Evolutionary conservation across 2,888 invertebrate genomes (phyloP), one percentile per base, ranked within the genome.

Genomic region (Synergus gifuensis): DNA sequence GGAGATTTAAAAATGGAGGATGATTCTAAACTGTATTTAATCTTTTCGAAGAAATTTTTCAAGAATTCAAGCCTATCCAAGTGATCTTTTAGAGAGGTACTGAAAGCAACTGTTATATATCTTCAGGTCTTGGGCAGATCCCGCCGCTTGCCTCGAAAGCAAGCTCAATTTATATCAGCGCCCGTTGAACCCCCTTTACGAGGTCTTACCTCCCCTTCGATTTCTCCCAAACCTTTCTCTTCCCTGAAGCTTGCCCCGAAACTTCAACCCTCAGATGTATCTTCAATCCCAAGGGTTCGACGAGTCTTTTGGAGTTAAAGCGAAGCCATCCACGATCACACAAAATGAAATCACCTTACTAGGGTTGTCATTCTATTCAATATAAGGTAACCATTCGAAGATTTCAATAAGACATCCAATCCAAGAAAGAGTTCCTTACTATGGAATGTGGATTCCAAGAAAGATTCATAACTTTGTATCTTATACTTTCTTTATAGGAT

Each of bases 101-200:
- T 87, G 86, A 86, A 88, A 91, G 89, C 89, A 87, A 87, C 87
- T 87, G 82, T 87, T 87, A 88, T 90, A 90, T 89, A 88, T 90
- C 89, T 88, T 86, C 69, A 81, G 84, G 85, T 84, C 84, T 85
- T 81, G 83, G 85, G 85, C 85, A 90, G 90, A 90, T 90, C 89
- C 89, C 84, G 88, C 88, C 91, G 90, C 89, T 92, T 92, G 89
- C 88, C 88, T 89, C 88, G 90, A 91, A 91, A 90, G 91, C 89
- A 88, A 89, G 90, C 90, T 90, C 91, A 91, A 92, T 92, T 91
- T 92, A 92, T 92, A 91, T 91, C 91, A 90, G 88, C 90, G 87
- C 87, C 89, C 86, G 86, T 86, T 90, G 90, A 81, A 85, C 90
- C 91, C 91, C 91, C 89, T 92, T 92, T 91, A 91, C 90, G 90